Evolutionary conservation across 1,140 invertebrate genomes (phyloP).

Genomic region (Conus ventricosus): DNA sequence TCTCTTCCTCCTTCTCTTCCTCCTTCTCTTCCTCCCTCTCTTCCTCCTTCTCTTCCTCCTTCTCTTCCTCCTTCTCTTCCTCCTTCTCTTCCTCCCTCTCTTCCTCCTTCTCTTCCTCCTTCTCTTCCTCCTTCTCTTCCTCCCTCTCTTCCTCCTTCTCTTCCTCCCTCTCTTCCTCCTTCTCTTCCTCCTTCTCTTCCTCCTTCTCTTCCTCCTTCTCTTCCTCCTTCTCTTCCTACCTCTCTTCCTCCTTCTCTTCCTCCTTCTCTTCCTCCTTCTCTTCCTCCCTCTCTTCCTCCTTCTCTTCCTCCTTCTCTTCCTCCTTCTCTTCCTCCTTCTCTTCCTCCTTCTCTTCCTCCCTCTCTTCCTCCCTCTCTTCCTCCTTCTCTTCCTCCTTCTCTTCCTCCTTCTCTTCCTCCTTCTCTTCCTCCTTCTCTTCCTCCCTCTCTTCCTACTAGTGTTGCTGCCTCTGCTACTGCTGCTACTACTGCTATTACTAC

Average conservation of each 20-base stretch:
- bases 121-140: no score
- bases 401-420: background rate
- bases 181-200: background rate
- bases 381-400: background rate
- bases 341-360: background rate
- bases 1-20: no score
- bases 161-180: background rate
- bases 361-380: no score
- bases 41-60: background rate
- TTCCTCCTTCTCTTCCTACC: background rate
- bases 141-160: background rate
- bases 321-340: background rate
- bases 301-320: background rate
- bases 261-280: background rate
- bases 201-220: background rate
- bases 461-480: background rate
- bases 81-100: background rate
- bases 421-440: background rate
- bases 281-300: background rate
- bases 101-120: background rate
- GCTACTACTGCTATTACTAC: no score
- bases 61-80: background rate
- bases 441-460: background rate
- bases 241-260: no score
- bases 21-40: background rate